Base-by-base conservation (phyloP, 1,140 invertebrate genomes). In the Sogatella furcifera region DNA sequence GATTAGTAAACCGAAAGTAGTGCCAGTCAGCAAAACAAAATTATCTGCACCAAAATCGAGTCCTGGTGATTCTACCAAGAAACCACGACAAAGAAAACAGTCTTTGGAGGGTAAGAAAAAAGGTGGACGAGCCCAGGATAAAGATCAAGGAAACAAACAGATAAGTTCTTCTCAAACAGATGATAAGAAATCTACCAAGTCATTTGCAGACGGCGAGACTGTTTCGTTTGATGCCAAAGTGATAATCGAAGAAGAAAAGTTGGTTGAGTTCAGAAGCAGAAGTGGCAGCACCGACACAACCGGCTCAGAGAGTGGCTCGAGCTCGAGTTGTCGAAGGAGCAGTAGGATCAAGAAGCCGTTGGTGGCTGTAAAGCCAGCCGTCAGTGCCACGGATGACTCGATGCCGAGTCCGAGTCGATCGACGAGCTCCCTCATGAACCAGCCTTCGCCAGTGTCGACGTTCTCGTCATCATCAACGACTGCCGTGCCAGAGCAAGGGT, bases 201-300 rank as follows among this genome's bases (percentile, higher is more conserved):
- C n/a, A 56, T 34, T 17, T 11, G 11, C 34, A 13, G 43, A 56
- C 2, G 10, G 4, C 4, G 31, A 41, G 19, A 19, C 15, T 49
- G 15, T 28, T 24, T n/a, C 13, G 11, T 44, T 52, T 52, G 19
- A 24, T 44, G 8, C 17, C 6, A 28, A 21, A 15, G 17, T 10
- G 13, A 42, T 17, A 8, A 43, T 44, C 11, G 59, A 60, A 15
- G 52, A 55, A 19, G 59, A 60, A 4, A 60, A 60, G 46, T 49
- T 24, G 38, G 15, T 13, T 1, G 46, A 28, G 28, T 55, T 63
- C 63, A 53, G 74, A 55, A 69, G 68, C 59, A 68, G 74, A 14
- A 76, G 73, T 60, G 73, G 72, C 31, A 76, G 72, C 24, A 76
- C 69, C 2, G 75, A 77, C 57, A 75, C 72, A 14, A 73, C 72